Percentiles rank a stretch among this genome's conserved stretches.
phyloP scores from a whole-genome alignment of 2,888 invertebrate species.

The Leucophenga maculata region DNA sequence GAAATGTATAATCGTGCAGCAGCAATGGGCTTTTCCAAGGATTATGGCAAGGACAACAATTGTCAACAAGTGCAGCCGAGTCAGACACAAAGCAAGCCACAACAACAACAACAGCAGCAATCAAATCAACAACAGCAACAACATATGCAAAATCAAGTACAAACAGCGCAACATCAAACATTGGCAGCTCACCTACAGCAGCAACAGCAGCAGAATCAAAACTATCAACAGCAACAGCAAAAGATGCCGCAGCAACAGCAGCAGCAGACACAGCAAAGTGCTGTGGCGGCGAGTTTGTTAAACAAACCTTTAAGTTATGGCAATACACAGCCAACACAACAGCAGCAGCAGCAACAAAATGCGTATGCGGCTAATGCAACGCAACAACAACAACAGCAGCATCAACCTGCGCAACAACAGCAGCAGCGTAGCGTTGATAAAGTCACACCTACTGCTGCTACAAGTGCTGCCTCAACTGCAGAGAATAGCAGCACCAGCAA shows the following conservation, averaged over 20 bases:
- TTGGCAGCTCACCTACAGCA: slow-evolving; percentile 39
- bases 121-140: slow-evolving; percentile 33
- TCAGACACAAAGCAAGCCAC: slow-evolving; percentile 38
- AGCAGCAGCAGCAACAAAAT: slow-evolving; percentile 47
- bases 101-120: slow-evolving; percentile 39
- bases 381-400: slow-evolving; percentile 38
- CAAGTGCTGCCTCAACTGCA: slow-evolving; percentile 15
- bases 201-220: slow-evolving; percentile 19
- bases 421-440: slow-evolving; percentile 41
- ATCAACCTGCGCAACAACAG: slow-evolving; percentile 39
- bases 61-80: slow-evolving; percentile 57
- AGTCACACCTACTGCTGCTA: slow-evolving; percentile 37
- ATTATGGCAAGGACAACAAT: slow-evolving; percentile 61
- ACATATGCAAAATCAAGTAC: slow-evolving; percentile 34
- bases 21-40: slow-evolving; percentile 70
- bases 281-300: slow-evolving; percentile 2
- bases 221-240: slow-evolving; percentile 35
- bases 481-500: slow-evolving; percentile 39
- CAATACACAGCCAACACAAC: slow-evolving; percentile 51
- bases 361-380: slow-evolving; percentile 45
- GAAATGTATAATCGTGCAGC: slow-evolving; percentile 72
- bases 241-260: slow-evolving; percentile 38
- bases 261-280: slow-evolving; percentile 40
- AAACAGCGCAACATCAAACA: slow-evolving; percentile 35
- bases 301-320: slow-evolving; percentile 15